Evolutionary conservation across 1,140 invertebrate genomes (phyloP), one percentile per base, ranked within the genome.

Genomic region (Drosophila aff.): DNA sequence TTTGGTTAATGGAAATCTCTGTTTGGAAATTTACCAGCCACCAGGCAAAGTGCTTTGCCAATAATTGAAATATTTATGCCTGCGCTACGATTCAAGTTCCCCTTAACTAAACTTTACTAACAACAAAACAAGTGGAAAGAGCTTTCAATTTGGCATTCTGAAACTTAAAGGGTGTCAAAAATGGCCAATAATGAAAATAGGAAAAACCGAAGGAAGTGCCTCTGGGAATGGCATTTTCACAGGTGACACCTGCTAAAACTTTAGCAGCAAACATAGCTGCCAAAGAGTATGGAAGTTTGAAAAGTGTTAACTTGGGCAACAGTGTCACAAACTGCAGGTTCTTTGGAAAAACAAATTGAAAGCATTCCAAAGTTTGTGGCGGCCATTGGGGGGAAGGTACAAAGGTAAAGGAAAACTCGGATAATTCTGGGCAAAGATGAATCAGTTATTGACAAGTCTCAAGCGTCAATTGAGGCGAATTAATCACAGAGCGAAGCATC

Each of bases 1-100:
- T 50, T 57, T 26, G 38, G 49, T 40, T 76, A 61, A 76, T 61
- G 49, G 38, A 77, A 61, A 43, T 58, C 23, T 76, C 38, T 68
- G 18, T 38, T 47, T 10, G 10, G 13, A 7, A 43, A 59, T 28
- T 26, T 28, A 26, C 21, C 23, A 41, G 50, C 36, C 5, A 13
- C 1, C 4, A 38, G 10, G 18, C 31, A 40, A 43, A 28, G 38
- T 31, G 28, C 38, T 68, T 23, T 18, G 0, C 2, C 21, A 38
- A 41, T 66, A 46, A 66, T 59, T 76, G 16, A 46, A 76, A 53
- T 26, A 41, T 33, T 15, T 16, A 57, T 38, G 18, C 52, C 23
- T 9, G 8, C 2, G 16, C 13, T 16, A 16, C n/a, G 33, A 64
- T 21, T 65, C 11, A 49, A 66, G 18, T 15, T 44, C 21, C 4